phyloP scores from a whole-genome alignment of 1,140 invertebrate genomes.

The Aricia agestis region DNA sequence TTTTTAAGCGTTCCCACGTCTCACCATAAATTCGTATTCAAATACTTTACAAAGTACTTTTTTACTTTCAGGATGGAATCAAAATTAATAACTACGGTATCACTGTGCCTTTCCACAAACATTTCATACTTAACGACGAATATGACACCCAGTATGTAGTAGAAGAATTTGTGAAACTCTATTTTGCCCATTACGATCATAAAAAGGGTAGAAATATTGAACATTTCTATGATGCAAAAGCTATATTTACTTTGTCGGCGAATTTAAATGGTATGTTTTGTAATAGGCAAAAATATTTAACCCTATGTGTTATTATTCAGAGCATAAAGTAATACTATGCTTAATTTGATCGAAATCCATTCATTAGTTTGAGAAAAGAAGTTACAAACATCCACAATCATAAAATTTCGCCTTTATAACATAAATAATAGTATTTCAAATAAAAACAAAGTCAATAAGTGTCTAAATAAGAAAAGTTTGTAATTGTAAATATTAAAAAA shows the following conservation, averaged over 20 bases:
- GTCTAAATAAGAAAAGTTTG: too few relatives aligned
- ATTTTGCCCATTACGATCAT: slow-evolving; percentile 49
- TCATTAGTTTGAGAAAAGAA: too few relatives aligned
- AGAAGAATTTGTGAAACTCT: slow-evolving; percentile 52
- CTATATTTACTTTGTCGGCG: slow-evolving; percentile 35
- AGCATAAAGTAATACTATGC: too few relatives aligned
- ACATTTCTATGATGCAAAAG: slow-evolving; percentile 42
- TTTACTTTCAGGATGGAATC: slow-evolving; percentile 53
- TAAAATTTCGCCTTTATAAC: too few relatives aligned
- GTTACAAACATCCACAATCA: too few relatives aligned
- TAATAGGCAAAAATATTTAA: too few relatives aligned
- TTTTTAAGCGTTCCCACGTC: too few relatives aligned
- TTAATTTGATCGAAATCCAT: too few relatives aligned
- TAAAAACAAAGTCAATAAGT: too few relatives aligned
- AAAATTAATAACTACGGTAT: slow-evolving; percentile 47
- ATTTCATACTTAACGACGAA: slow-evolving; percentile 36
- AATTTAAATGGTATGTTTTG: slow-evolving; percentile 37
- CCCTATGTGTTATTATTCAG: too few relatives aligned
- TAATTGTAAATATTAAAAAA: not conserved
- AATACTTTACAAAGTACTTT: not conserved
- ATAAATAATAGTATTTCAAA: too few relatives aligned
- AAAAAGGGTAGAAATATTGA: slow-evolving; percentile 30
- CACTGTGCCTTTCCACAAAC: slow-evolving; percentile 47
- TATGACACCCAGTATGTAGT: slow-evolving; percentile 44
- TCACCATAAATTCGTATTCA: too few relatives aligned